Base-by-base conservation (phyloP, 2,888 invertebrate species). In the Pharmacophagus antenor region DNA sequence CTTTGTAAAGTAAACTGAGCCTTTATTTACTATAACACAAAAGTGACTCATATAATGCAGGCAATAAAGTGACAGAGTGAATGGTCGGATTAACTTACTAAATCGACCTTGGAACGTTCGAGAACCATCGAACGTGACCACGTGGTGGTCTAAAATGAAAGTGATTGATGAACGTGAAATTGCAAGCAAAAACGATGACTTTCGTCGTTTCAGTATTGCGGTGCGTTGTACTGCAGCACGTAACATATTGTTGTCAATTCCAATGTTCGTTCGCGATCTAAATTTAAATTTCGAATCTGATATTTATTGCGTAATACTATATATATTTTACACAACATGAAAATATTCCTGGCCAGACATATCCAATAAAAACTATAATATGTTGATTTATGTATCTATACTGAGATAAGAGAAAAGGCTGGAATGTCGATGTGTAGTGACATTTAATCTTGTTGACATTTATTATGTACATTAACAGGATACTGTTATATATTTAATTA, bases 1-100 rank as follows among this genome's bases (percentile, higher is more conserved):
- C 70, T 70, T 67, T 61, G 63, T 62, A 62, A 63, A 64, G 61
- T 65, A 61, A 56, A 62, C 46, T 59, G 61, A 59, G 42, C 31
- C 53, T 46, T 62, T 48, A 49, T 53, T 18, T 47, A 46, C 53
- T 53, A 53, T 53, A 23, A 56, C 52, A 61, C 47, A 48, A 61
- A 56, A 61, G 56, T 61, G 61, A 61, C 41, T 61, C 61, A 61
- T 21, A 47, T 53, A 56, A 56, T 31, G 12, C n/a, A 46, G 51
- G 51, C n/a, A 60, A 55, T 55, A 22, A 50, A 50, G 46, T 25
- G 44, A 52, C 61, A 22, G 41, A 65, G 65, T 65, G 65, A 65
- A 62, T 58, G 65, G 61, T 48, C 47, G 62, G 62, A 60, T 63
- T 62, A 56, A 55, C 41, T 62, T 62, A 58, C 57, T 20, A 20